Base-by-base conservation (phyloP, 2,113 vertebrate genomes). In the Euleptes europaea region DNA sequence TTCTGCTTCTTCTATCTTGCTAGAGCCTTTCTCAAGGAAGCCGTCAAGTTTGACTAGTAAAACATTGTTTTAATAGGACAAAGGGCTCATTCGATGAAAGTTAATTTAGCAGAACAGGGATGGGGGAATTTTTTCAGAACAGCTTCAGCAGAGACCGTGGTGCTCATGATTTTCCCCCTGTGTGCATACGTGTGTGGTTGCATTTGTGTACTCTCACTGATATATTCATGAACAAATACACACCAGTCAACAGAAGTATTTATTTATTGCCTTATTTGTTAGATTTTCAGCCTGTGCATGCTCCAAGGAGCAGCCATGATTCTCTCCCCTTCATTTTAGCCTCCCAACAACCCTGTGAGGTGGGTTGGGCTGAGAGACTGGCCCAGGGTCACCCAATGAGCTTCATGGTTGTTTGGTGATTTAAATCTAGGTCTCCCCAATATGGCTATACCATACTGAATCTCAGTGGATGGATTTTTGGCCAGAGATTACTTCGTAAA, bases 51-150 rank as follows among this genome's bases (percentile, higher is more conserved):
- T 17, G 19, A 15, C 57, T 67, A 67, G 26, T 40, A 73, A 80
- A 81, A 67, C 60, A 81, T 49, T 71, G 51, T 57, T 78, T 73
- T 66, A 73, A 72, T 65, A 72, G 49, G 51, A 71, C n/a, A 66
- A 60, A 65, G 28, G 13, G 19, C 31, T 75, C 74, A 57, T 40
- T 26, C 33, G 51, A 42, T 76, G 33, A 75, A 54, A 81, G 47
- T 75, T 81, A 67, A 54, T 76, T 71, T n/a, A 44, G 74, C 84
- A 86, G 84, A 76, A 81, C 47, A 69, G 44, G 38, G 33, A 38
- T 49, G 78, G 63, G 23, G 23, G 47, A 80, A 5, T 67, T 66
- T 74, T 14, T 42, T n/a, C n/a, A 3, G 19, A 44, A n/a, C 51
- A 65, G 23, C 33, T 42, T 57, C 57, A 23, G 14, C 42, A 28